phyloP scores from a whole-genome alignment of 1,140 invertebrate species.

The Maconellicoccus hirsutus region DNA sequence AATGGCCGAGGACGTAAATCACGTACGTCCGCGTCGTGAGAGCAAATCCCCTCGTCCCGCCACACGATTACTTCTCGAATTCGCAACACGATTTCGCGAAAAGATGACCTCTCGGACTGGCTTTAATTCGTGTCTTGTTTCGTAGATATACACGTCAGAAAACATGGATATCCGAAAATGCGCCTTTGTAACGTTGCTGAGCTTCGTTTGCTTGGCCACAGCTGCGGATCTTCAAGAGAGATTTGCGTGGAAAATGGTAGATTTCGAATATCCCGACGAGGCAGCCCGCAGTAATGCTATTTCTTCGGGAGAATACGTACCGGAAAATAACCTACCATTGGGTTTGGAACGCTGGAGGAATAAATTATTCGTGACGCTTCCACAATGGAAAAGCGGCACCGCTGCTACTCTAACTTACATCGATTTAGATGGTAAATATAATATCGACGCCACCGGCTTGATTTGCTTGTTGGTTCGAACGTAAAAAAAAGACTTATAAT shows the following conservation, averaged over 20 bases:
- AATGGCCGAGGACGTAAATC: no score
- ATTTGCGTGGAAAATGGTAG: conserved; percentile 46
- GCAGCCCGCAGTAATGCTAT: conserved; percentile 47
- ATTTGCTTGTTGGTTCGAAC: no score
- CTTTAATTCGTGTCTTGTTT: no score
- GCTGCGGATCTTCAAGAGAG: background rate
- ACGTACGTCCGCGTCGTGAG: no score
- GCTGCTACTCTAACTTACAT: conserved; percentile 55
- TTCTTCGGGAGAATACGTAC: conserved; percentile 47
- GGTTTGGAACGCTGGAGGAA: conserved; percentile 59
- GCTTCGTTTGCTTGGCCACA: background rate
- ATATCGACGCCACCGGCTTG: no score
- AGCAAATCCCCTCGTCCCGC: no score
- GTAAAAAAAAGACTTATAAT: no score
- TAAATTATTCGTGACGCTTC: conserved; percentile 64
- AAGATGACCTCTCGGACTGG: no score
- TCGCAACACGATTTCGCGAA: no score
- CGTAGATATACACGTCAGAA: no score
- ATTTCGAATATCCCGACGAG: conserved; percentile 54
- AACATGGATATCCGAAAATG: no score
- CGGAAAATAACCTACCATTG: conserved; percentile 56
- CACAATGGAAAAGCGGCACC: conserved; percentile 51
- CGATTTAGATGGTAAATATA: conserved; percentile 13
- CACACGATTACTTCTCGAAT: no score
- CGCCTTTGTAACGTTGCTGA: background rate